Evolutionary conservation across 2,888 invertebrate species (phyloP).

Genomic region (Tryphoninae sp.): DNA sequence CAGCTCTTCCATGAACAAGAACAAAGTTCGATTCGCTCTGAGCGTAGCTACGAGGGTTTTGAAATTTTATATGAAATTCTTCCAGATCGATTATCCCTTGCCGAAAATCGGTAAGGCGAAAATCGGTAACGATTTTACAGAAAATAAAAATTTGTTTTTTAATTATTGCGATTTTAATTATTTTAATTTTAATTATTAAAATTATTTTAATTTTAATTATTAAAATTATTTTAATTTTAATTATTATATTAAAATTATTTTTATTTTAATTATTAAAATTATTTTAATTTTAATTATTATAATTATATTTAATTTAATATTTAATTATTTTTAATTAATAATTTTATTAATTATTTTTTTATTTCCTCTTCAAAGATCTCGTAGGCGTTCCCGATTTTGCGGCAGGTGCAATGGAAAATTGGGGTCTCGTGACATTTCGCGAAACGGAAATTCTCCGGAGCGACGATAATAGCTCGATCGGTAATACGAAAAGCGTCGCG

Average conservation of each 20-base stretch:
- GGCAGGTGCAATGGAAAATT: conserved; percentile 96
- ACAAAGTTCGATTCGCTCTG: conserved; percentile 72
- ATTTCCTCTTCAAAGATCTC: conserved; percentile 87
- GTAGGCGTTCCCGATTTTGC: conserved; percentile 92
- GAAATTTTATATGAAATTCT: conserved; percentile 83
- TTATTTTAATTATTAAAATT: too few relatives aligned
- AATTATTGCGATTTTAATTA: too few relatives aligned
- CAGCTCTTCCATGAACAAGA: conserved; percentile 48
- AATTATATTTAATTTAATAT: too few relatives aligned
- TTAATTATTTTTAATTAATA: too few relatives aligned
- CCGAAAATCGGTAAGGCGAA: conserved; percentile 83
- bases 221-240: too few relatives aligned
- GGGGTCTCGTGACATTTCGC: conserved; percentile 89
- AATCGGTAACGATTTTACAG: not conserved
- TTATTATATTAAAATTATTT: too few relatives aligned
- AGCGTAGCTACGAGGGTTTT: conserved; percentile 81
- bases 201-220: too few relatives aligned
- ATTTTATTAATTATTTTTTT: not conserved
- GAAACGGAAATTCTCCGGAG: conserved; percentile 67
- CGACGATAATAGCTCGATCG: conserved; percentile 82
- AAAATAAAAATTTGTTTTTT: conserved; percentile 84
- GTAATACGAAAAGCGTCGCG: conserved; percentile 82
- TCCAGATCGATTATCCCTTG: conserved; percentile 86
- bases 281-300: too few relatives aligned
- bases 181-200: too few relatives aligned